Conservation (phyloP, 2,888 invertebrate species). For the Quadriops clusia region DNA sequence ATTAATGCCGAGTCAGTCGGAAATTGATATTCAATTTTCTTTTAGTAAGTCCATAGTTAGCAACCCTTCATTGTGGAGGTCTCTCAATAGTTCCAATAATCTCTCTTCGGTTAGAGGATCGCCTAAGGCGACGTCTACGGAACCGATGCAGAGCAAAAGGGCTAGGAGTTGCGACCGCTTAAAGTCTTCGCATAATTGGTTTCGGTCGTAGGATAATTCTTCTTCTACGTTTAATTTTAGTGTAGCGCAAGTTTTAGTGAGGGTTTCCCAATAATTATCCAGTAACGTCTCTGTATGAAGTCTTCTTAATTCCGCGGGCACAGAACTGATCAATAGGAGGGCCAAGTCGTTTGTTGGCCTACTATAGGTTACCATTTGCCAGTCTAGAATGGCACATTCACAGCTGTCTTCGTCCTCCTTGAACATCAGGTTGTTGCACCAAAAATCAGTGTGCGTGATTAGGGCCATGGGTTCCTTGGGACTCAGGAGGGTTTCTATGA, state of each 20-base stretch:
- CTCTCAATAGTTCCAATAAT: constrained; percentile 60
- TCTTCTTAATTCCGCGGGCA: constrained; percentile 58
- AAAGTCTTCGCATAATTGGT: constrained; percentile 44
- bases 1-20: too few relatives aligned
- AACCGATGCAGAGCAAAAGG: constrained; percentile 66
- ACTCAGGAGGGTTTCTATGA: constrained; percentile 57
- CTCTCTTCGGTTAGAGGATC: constrained; percentile 65
- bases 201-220: constrained; percentile 42
- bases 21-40: constrained; percentile 2
- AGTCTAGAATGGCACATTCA: constrained; percentile 62
- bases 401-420: constrained; percentile 39
- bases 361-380: constrained; percentile 76
- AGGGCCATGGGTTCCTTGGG: constrained; percentile 63
- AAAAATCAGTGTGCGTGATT: constrained; percentile 73
- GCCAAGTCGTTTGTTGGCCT: constrained; percentile 70
- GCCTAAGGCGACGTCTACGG: constrained; percentile 68
- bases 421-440: constrained; percentile 71
- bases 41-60: constrained; percentile 38
- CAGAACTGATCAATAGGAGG: constrained; percentile 57
- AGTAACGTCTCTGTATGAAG: constrained; percentile 50
- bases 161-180: constrained; percentile 59
- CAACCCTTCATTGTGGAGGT: constrained; percentile 59
- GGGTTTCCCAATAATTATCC: constrained; percentile 56
- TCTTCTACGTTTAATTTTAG: constrained; percentile 51
- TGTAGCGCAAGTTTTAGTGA: constrained; percentile 47